phyloP scores from a whole-genome alignment of 2,113 vertebrate species.

The Psophia crepitans region DNA sequence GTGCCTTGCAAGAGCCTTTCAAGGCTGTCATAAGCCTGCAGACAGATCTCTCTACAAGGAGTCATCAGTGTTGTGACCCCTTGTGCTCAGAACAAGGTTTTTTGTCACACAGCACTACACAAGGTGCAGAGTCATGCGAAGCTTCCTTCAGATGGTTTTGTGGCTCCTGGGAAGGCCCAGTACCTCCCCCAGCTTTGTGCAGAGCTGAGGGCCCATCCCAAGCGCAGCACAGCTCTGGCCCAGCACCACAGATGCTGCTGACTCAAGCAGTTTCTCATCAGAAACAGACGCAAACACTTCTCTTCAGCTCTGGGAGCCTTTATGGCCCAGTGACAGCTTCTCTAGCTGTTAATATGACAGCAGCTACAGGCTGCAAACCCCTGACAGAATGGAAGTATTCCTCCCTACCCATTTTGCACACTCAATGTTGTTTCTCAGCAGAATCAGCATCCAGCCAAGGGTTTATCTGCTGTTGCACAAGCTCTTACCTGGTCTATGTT shows the following conservation, averaged over 20 bases:
- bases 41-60: not conserved
- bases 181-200: not conserved
- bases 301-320: not conserved
- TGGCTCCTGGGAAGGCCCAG: not conserved
- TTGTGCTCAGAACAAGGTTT: not conserved
- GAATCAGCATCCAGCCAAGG: not conserved
- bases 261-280: not conserved
- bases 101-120: not conserved
- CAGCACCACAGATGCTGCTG: not conserved
- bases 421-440: not conserved
- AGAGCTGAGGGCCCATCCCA: not conserved
- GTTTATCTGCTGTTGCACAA: not conserved
- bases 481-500: slow-evolving; percentile 90
- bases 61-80: not conserved
- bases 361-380: not conserved
- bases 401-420: not conserved
- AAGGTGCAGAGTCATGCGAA: rapidly evolving
- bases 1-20: not conserved
- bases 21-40: not conserved
- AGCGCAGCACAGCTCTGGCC: rapidly evolving
- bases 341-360: not conserved
- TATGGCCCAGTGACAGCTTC: not conserved
- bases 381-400: not conserved
- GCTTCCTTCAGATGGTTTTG: not conserved
- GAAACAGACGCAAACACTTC: not conserved